Evolutionary conservation across 2,888 invertebrate genomes (phyloP), one percentile per base, ranked within the genome.

Genomic region (Lamellibrachia columna): DNA sequence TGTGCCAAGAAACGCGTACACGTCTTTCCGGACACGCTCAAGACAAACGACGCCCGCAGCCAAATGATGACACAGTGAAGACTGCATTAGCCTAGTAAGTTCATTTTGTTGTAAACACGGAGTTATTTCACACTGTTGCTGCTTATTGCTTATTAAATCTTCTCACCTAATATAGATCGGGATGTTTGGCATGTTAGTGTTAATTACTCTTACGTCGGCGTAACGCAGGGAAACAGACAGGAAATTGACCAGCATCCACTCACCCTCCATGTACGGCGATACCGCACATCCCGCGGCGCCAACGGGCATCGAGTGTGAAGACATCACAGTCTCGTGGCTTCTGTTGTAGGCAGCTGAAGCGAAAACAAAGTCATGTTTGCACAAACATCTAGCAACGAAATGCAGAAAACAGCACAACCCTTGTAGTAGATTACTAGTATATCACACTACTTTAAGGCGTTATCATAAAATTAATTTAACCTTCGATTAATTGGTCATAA

Each of bases 181-280:
- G 55, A 55, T 55, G 9, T 55, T 60, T 8, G 15, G 22, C 4
- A 15, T 4, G 15, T 60, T 4, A 15, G 60, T 3, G 11, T 15
- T 60, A 60, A 60, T 60, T 60, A 60, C 60, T 60, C 15, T 15
- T 60, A 7, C 4, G 60, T 60, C 9, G 15, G 11, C 11, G 15
- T 60, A 22, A 60, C 11, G 60, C 15, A 60, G 60, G 60, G 11
- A 55, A 55, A 55, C 9, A 55, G 9, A 55, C 9, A 9, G 55
- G 55, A 3, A 0, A 40, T 40, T 40, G 40, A 40, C 40, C 40
- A 40, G 2, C 15, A 53, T 4, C n/a, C n/a, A 55, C 92, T 92
- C 58, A 92, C 92, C 22, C 60, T 92, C 92, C 9, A 92, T 53
- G 52, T 91, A 92, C 11, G 91, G 91, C n/a, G 60, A 91, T 58